A percentile compares a stretch with the other conserved stretches of the same genome.
Evolutionary conservation across 2,888 invertebrate species (phyloP).

Genomic region (Leucozona laternaria): DNA sequence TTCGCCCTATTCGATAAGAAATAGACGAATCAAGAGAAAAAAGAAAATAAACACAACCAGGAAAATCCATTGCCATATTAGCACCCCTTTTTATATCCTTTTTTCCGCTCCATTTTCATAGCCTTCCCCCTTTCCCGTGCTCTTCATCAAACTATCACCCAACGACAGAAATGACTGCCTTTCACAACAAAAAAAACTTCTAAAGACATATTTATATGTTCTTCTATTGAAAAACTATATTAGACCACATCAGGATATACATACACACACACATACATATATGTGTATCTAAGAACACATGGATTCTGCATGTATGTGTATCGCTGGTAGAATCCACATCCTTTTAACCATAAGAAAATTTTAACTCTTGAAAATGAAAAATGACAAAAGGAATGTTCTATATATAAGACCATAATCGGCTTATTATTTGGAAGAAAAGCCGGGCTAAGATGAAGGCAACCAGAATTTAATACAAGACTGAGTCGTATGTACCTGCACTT

Average conservation of each 20-base stretch:
- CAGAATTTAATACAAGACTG: not conserved
- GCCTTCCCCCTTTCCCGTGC: not conserved
- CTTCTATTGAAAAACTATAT: constrained; percentile 41
- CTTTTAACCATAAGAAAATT: constrained; percentile 54
- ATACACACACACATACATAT: not conserved
- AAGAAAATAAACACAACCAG: not conserved
- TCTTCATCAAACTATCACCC: constrained; percentile 4
- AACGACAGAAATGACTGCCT: constrained; percentile 18
- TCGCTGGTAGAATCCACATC: constrained; percentile 15
- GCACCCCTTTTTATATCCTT: constrained; percentile 66
- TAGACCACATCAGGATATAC: constrained; percentile 1
- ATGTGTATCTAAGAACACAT: not conserved
- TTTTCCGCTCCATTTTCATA: constrained; percentile 45
- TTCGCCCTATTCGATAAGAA: constrained; percentile 15
- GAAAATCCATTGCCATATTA: constrained; percentile 67
- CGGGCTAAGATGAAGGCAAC: constrained; percentile 5
- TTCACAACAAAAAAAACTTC: constrained; percentile 41
- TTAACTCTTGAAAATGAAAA: constrained; percentile 25
- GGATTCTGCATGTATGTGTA: constrained; percentile 7
- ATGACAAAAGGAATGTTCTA: constrained; percentile 61
- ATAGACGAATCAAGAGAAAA: not conserved
- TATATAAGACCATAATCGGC: constrained; percentile 68
- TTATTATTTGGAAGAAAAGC: constrained; percentile 56
- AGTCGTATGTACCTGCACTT: not conserved
- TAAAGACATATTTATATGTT: constrained; percentile 67